Base-by-base conservation (phyloP, 2,113 vertebrate genomes). In the Cynocephalus volans region DNA sequence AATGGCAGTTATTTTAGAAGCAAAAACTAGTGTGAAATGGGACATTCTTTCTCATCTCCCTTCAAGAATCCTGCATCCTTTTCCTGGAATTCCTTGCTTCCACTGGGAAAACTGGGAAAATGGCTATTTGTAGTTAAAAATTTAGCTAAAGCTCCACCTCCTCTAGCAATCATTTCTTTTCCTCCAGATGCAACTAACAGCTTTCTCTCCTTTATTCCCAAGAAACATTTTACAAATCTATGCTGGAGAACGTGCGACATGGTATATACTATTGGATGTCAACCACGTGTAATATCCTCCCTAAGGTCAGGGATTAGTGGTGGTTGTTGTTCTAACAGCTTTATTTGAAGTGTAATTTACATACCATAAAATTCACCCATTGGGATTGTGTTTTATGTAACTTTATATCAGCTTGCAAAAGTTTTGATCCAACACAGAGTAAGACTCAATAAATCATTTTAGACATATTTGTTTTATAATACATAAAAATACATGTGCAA, bases 151-250 rank as follows among this genome's bases (percentile, higher is more conserved):
- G 4, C 17, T 6, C 54, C 18, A 31, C 11, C 21, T 89, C 56
- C n/a, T 65, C 48, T 17, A 72, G n/a, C n/a, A 54, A 56, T 23
- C 28, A 24, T 70, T 45, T 77, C 33, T 62, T 18, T 10, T 28
- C 28, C 4, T 24, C 41, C 3, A 64, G 23, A 45, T 50, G 41
- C 28, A 48, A 2, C 11, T 56, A 67, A 76, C 24, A 21, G 24
- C 45, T 94, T 96, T 95, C 52, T 83, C 19, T 76, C 64, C 54
- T 67, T 13, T 70, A 33, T 88, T 45, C 7, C 45, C 36, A 83
- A 62, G 45, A 92, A 88, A 62, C 45, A 9, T 28, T 77, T 18
- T 36, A 36, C 15, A 26, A 65, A 8, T 72, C n/a, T 72, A 2
- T 36, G 36, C 31, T 56, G 67, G 60, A 90, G 48, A 28, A 45